phyloP scores from a whole-genome alignment of 2,888 invertebrate genomes.

The Graphium colonna region DNA sequence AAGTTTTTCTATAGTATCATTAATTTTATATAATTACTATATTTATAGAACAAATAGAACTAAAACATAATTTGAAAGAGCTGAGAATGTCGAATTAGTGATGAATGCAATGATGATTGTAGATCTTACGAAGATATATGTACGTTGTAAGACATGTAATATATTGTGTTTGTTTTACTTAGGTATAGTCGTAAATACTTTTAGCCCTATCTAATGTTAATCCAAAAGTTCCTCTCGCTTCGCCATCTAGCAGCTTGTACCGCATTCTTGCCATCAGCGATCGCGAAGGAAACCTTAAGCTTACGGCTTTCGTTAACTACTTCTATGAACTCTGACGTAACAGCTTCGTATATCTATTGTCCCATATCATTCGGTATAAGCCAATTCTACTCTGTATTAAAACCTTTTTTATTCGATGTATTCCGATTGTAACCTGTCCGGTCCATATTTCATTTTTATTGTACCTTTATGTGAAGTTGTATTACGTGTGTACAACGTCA shows the following conservation, averaged over 20 bases:
- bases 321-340: background rate
- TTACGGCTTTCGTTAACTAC: background rate
- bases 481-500: background rate
- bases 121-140: background rate
- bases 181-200: background rate
- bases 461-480: constrained; percentile 9
- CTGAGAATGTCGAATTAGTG: background rate
- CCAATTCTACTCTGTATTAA: background rate
- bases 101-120: background rate
- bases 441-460: background rate
- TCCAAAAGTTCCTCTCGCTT: constrained; percentile 10
- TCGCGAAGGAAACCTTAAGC: background rate
- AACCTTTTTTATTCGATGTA: background rate
- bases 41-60: background rate
- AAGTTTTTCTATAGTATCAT: background rate
- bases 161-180: background rate
- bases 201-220: background rate
- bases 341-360: constrained; percentile 5
- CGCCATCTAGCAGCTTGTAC: constrained; percentile 5
- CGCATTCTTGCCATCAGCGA: background rate
- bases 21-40: background rate
- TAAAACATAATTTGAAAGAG: background rate
- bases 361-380: constrained; percentile 14
- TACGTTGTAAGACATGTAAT: background rate
- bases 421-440: background rate